phyloP scores from a whole-genome alignment of 2,113 vertebrate species.

The Mastomys coucha region DNA sequence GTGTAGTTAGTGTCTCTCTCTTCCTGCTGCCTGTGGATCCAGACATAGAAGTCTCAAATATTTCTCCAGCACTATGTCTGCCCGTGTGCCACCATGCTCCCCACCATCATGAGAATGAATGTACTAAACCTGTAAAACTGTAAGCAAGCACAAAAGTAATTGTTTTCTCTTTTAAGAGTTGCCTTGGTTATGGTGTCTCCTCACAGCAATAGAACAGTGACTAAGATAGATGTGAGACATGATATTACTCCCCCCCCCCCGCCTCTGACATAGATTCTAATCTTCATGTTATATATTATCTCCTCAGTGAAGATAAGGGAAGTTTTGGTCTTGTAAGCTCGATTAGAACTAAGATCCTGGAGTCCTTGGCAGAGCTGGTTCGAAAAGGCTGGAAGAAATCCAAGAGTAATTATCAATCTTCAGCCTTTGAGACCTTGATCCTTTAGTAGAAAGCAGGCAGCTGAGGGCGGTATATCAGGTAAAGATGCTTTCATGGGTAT shows the following conservation, averaged over 20 bases:
- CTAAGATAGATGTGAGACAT: background rate
- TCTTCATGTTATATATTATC: background rate
- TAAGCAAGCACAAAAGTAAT: background rate
- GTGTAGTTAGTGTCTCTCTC: background rate
- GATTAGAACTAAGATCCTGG: constrained; percentile 3
- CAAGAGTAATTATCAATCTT: background rate
- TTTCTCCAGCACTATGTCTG: background rate
- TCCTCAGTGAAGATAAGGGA: background rate
- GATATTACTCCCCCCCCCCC: background rate
- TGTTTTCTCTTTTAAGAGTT: background rate
- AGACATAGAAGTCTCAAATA: background rate
- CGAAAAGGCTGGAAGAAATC: constrained; percentile 36
- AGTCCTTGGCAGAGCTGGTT: background rate
- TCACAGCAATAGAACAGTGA: background rate
- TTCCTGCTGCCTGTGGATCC: background rate
- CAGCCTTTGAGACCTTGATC: background rate
- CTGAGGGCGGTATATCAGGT: background rate
- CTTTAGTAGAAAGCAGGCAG: background rate
- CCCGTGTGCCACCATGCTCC: background rate
- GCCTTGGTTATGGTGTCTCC: background rate
- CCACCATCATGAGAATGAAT: background rate
- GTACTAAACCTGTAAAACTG: background rate
- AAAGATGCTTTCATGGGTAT: background rate
- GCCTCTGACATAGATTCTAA: background rate
- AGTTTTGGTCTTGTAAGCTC: background rate